phyloP scores from a whole-genome alignment of 2,888 invertebrate species.

The Trisateles emortualis region DNA sequence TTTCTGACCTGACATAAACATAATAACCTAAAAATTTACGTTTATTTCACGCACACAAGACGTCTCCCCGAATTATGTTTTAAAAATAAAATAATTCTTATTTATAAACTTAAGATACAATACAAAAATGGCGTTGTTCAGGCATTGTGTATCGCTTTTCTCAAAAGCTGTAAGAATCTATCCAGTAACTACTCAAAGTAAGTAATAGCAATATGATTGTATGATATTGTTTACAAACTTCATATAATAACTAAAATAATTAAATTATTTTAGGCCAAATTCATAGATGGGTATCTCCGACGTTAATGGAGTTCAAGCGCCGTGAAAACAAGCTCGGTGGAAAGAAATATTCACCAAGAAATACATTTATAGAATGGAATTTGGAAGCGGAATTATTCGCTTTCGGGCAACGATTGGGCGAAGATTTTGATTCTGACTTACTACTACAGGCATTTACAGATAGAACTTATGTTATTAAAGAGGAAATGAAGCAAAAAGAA shows the following conservation, averaged over 20 bases:
- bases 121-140: slow-evolving; percentile 70
- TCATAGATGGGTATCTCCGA: slow-evolving; percentile 90
- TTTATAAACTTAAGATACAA: too few relatives aligned
- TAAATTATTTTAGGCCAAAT: slow-evolving; percentile 64
- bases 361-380: slow-evolving; percentile 94
- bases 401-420: slow-evolving; percentile 94
- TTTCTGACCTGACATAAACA: too few relatives aligned
- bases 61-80: slow-evolving; percentile 32
- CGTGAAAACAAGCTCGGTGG: slow-evolving; percentile 87
- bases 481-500: slow-evolving; percentile 89
- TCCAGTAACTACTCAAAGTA: slow-evolving; percentile 64
- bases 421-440: slow-evolving; percentile 91
- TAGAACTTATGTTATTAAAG: slow-evolving; percentile 91
- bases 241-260: background rate
- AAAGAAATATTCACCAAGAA: slow-evolving; percentile 83
- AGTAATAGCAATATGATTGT: slow-evolving; percentile 14
- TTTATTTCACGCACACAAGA: too few relatives aligned
- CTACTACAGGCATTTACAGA: slow-evolving; percentile 93
- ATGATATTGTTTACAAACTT: background rate
- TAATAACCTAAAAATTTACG: too few relatives aligned
- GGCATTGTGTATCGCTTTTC: slow-evolving; percentile 65
- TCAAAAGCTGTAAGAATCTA: slow-evolving; percentile 55
- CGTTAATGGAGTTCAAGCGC: slow-evolving; percentile 87
- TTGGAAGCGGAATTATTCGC: slow-evolving; percentile 95
- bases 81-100: slow-evolving; percentile 10